Base-by-base conservation (phyloP, 2,113 vertebrate genomes). In the Hemicordylus capensis region DNA sequence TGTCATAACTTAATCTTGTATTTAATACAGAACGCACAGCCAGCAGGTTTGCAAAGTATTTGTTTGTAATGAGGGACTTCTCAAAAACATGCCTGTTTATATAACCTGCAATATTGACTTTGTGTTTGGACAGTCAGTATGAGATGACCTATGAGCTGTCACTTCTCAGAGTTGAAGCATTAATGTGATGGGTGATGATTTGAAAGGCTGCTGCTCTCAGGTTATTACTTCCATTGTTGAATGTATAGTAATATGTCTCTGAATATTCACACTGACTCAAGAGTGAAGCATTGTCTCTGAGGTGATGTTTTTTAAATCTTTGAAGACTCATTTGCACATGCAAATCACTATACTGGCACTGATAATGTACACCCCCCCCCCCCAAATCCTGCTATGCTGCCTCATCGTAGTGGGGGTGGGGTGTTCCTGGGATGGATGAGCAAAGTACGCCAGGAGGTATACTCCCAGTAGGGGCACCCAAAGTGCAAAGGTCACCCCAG, bases 1-100 rank as follows among this genome's bases (percentile, higher is more conserved):
- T 85, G 84, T 85, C 84, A 85, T 85, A 85, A 85, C 76, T 79
- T 79, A 67, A 72, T 37, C 34, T 48, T 79, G 84, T 79, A 61
- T 79, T 79, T 72, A 79, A 72, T 85, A 39, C 66, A 79, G 37
- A 79, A 66, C 39, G 19, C 64, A 78, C 20, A 17, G 75, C 51
- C 75, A 78, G 84, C 66, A 72, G 66, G 76, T 44, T 58, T 44
- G 56, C 84, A 6, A 44, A 72, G 44, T 85, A 79, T 85, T 85
- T 79, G 51, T 79, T 85, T 84, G 79, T 85, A 79, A 85, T 85
- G 76, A 79, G 54, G 76, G 66, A 48, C 54, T 85, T 85, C 84
- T 79, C 61, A 42, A 85, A 85, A 85, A 85, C 37, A 78, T 46
- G 67, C 42, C 66, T 85, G 76, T 79, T 85, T 85, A 85, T 85